phyloP scores from a whole-genome alignment of 1,140 invertebrate species.

The Mesaphorura yosii region DNA sequence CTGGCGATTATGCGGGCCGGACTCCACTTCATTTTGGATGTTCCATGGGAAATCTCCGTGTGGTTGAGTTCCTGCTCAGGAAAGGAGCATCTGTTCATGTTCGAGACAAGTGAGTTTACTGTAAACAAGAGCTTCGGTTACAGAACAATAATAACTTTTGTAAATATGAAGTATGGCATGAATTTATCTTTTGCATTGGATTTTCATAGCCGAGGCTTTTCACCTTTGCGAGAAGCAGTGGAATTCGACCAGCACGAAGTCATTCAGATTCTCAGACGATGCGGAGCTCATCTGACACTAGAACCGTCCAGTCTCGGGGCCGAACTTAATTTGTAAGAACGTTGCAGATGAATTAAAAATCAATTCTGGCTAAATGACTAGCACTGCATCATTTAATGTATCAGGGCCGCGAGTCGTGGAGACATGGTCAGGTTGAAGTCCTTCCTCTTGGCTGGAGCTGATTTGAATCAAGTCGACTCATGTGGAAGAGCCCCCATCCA shows the following conservation, averaged over 20 bases:
- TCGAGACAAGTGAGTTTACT: slow-evolving; percentile 49
- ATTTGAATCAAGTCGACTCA: slow-evolving; percentile 46
- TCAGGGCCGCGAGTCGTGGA: slow-evolving; percentile 45
- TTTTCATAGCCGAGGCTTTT: slow-evolving; percentile 43
- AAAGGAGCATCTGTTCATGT: slow-evolving; percentile 76
- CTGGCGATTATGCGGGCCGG: slow-evolving; percentile 60
- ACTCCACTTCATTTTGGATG: slow-evolving; percentile 64
- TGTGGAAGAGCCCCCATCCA: slow-evolving; percentile 52
- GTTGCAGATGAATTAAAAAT: neutral
- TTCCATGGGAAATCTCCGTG: slow-evolving; percentile 50
- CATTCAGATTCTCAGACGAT: slow-evolving; percentile 47
- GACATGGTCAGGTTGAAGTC: slow-evolving; percentile 46
- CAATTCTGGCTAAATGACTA: no score
- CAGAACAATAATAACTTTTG: neutral
- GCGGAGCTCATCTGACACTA: slow-evolving; percentile 49
- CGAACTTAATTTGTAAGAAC: slow-evolving; percentile 42
- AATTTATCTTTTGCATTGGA: neutral
- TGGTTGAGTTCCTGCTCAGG: slow-evolving; percentile 61
- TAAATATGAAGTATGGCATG: neutral
- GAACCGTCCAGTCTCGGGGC: slow-evolving; percentile 44
- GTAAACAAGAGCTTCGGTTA: neutral
- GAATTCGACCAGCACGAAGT: slow-evolving; percentile 48
- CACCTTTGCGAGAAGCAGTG: slow-evolving; percentile 52
- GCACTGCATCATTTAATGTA: neutral
- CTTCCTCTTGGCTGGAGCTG: slow-evolving; percentile 48